Evolutionary conservation across 1,140 invertebrate genomes (phyloP).

Genomic region (Scaptodrosophila lebanonensis): DNA sequence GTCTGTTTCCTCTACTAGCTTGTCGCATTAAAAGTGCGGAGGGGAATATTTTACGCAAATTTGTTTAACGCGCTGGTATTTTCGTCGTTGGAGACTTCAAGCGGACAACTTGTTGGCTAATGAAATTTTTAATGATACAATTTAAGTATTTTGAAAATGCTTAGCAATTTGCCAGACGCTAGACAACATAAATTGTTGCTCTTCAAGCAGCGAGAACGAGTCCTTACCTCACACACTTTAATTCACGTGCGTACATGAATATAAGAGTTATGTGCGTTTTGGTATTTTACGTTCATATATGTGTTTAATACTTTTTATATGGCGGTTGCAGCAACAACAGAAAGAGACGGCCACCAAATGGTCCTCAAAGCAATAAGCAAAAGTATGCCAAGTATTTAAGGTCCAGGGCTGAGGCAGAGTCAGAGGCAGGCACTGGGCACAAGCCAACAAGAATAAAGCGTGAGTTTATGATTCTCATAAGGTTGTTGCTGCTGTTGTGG

Average conservation of each 20-base stretch:
- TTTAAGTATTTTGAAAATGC: conserved; percentile 36
- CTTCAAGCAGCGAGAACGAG: conserved; percentile 45
- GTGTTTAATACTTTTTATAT: conserved; percentile 68
- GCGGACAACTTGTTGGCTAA: conserved; percentile 21
- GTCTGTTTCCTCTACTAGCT: conserved; percentile 14
- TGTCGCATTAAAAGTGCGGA: no score
- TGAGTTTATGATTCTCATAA: conserved; percentile 11
- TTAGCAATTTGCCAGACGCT: conserved; percentile 24
- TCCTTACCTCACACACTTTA: not conserved
- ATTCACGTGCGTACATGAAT: not conserved
- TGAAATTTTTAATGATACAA: conserved; percentile 54
- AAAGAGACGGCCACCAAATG: conserved; percentile 26
- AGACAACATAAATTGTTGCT: conserved; percentile 58
- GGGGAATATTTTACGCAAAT: conserved; percentile 19
- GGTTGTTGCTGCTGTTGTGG: no score
- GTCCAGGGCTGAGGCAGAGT: conserved; percentile 28
- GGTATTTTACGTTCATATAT: conserved; percentile 51
- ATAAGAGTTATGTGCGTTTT: conserved; percentile 32
- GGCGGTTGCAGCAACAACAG: conserved; percentile 13
- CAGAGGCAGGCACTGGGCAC: conserved; percentile 3
- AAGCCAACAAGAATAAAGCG: conserved; percentile 34
- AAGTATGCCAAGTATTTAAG: conserved; percentile 54
- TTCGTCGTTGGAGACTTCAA: conserved; percentile 20
- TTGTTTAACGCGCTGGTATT: conserved; percentile 15
- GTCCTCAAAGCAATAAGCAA: conserved; percentile 23